Evolutionary conservation across 2,888 invertebrate genomes (phyloP).

Genomic region (Yponomeuta plumbellus): DNA sequence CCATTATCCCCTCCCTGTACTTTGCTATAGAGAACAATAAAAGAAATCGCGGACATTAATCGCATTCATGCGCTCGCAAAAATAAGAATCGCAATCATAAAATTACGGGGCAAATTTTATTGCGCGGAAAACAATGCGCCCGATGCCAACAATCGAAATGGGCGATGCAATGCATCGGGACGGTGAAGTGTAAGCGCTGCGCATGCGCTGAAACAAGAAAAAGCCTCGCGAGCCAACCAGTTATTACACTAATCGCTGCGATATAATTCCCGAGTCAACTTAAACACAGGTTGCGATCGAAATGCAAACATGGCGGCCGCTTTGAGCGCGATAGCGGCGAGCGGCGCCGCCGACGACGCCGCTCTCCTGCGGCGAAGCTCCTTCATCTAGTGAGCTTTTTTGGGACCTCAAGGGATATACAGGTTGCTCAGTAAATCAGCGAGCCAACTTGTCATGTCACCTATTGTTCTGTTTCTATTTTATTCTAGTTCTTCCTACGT

Average conservation of each 20-base stretch:
- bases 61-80: slow-evolving; percentile 26
- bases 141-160: slow-evolving; percentile 58
- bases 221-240: slow-evolving; percentile 66
- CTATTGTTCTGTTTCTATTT: no score
- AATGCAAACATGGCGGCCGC: slow-evolving; percentile 76
- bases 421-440: not conserved
- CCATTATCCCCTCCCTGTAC: not conserved
- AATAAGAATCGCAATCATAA: slow-evolving; percentile 48
- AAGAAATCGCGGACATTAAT: slow-evolving; percentile 16
- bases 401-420: not conserved
- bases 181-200: slow-evolving; percentile 51
- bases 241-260: slow-evolving; percentile 76
- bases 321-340: slow-evolving; percentile 62
- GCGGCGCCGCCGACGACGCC: slow-evolving; percentile 44
- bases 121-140: slow-evolving; percentile 61
- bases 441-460: not conserved
- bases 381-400: not conserved
- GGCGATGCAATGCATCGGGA: slow-evolving; percentile 50
- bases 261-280: slow-evolving; percentile 76
- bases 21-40: slow-evolving; percentile 7
- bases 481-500: no score
- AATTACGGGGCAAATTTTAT: slow-evolving; percentile 56
- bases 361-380: not conserved
- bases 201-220: slow-evolving; percentile 64
- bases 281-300: slow-evolving; percentile 77